These are phyloP conservation scores for Pachyseris speciosa DNA, from an alignment of 64 coral and sea anemone species.

Conservation along the genomic window DNA sequence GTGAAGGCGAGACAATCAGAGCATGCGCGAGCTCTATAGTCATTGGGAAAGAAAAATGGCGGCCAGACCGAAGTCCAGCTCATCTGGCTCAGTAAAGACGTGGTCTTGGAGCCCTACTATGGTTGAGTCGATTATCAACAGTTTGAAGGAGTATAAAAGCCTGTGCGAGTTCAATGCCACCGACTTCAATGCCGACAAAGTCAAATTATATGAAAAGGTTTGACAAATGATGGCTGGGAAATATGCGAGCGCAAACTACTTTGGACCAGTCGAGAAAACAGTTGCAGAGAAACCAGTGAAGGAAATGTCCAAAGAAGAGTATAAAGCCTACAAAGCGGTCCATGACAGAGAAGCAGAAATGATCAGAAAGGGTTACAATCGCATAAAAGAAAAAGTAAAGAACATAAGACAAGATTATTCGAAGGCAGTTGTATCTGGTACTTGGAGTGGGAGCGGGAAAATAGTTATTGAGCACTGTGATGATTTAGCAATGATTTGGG, in stretches of 20 bases:
- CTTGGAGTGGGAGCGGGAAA: not conserved
- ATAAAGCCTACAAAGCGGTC: slow-evolving; percentile 4
- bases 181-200: slow-evolving; percentile 43
- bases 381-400: slow-evolving; percentile 57
- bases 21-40: too few species aligned
- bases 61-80: too few species aligned
- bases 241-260: slow-evolving; percentile 22
- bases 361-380: slow-evolving; percentile 32
- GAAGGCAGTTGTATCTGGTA: slow-evolving; percentile 42
- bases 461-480: slow-evolving; percentile 42
- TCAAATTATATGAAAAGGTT: slow-evolving; percentile 45
- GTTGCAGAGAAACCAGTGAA: slow-evolving; percentile 4
- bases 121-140: slow-evolving; percentile 21
- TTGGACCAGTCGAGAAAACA: slow-evolving; percentile 4
- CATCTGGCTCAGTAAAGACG: too few species aligned
- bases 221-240: slow-evolving; percentile 9
- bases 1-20: too few species aligned
- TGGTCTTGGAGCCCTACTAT: not conserved
- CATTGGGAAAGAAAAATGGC: too few species aligned
- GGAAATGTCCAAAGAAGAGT: slow-evolving; percentile 55
- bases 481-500: slow-evolving; percentile 44
- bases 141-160: slow-evolving; percentile 34
- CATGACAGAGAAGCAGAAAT: slow-evolving; percentile 13
- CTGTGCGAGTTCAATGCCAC: slow-evolving; percentile 20
- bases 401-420: slow-evolving; percentile 43